Evolutionary conservation across 2,888 invertebrate species (phyloP).

Genomic region (Oxytorus armatus): DNA sequence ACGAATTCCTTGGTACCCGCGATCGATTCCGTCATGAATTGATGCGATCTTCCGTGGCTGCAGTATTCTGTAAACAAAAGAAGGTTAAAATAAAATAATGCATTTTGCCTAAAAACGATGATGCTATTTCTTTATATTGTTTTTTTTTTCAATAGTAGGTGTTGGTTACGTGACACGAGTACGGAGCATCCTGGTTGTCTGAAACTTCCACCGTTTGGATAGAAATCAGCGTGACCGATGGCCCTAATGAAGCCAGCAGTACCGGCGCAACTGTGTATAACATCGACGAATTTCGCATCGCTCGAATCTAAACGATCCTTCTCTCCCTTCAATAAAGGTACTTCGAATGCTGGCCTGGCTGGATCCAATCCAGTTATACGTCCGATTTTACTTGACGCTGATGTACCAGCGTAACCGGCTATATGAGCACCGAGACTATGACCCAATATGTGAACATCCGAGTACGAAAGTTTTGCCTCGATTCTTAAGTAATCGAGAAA

Average conservation of each 20-base stretch:
- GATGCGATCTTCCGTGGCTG: constrained; percentile 89
- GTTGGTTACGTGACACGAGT: constrained; percentile 74
- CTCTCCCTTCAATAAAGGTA: constrained; percentile 77
- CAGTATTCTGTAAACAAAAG: constrained; percentile 86
- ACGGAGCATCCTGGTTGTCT: constrained; percentile 89
- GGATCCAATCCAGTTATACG: constrained; percentile 88
- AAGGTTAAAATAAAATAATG: constrained; percentile 20
- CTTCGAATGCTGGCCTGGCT: constrained; percentile 88
- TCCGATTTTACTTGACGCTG: constrained; percentile 76
- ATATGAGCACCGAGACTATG: constrained; percentile 83
- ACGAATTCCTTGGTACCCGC: constrained; percentile 85
- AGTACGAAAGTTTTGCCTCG: constrained; percentile 72
- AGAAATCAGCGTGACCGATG: constrained; percentile 90
- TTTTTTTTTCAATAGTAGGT: constrained; percentile 33
- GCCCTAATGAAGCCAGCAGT: constrained; percentile 87
- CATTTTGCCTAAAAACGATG: not conserved
- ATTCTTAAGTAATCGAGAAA: constrained; percentile 78
- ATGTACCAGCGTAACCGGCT: constrained; percentile 78
- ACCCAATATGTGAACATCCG: constrained; percentile 80
- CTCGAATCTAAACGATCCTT: constrained; percentile 86
- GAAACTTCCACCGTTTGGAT: constrained; percentile 89
- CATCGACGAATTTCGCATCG: constrained; percentile 90
- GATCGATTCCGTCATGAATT: constrained; percentile 89
- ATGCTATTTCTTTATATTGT: constrained; percentile 17
- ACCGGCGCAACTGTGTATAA: constrained; percentile 90